A percentile compares a stretch with the other conserved stretches of the same genome.
These are phyloP conservation scores for Apoderus coryli DNA, from an alignment of 2,888 invertebrate genomes.

Conservation along the genomic window DNA sequence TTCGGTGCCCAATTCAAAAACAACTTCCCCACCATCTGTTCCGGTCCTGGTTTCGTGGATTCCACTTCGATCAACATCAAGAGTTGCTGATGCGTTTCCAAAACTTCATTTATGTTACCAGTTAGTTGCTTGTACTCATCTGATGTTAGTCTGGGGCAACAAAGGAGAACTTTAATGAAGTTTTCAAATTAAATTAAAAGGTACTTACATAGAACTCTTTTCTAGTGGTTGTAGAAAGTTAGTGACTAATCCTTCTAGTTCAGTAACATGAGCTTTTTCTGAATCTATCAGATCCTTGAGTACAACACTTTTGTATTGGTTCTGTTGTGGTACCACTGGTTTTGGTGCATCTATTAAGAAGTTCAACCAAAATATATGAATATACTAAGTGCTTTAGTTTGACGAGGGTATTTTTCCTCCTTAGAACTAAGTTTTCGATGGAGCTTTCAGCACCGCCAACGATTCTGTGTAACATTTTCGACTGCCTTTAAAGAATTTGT, in stretches of 20 bases:
- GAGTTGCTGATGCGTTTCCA: conserved; percentile 72
- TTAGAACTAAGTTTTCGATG: not conserved
- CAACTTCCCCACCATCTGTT: conserved; percentile 81
- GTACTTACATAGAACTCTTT: conserved; percentile 69
- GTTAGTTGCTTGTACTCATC: conserved; percentile 79
- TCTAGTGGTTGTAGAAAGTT: conserved; percentile 82
- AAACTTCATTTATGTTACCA: conserved; percentile 78
- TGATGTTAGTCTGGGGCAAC: conserved; percentile 48
- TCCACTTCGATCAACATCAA: conserved; percentile 66
- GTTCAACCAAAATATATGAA: conserved; percentile 27
- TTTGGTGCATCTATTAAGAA: conserved; percentile 36
- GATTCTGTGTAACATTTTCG: no score
- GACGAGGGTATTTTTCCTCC: not conserved
- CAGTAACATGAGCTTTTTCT: conserved; percentile 79
- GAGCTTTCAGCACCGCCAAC: not conserved
- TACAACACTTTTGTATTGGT: conserved; percentile 71
- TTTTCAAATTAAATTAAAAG: not conserved
- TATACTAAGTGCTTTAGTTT: no score
- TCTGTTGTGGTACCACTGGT: conserved; percentile 49
- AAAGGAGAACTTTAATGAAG: no score
- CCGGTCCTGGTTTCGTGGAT: conserved; percentile 50
- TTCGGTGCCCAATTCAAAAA: conserved; percentile 75
- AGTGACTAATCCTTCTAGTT: conserved; percentile 70
- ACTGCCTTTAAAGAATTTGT: no score
- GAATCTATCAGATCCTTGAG: conserved; percentile 85